These are phyloP conservation scores for Olivierus martensii DNA, from an alignment of 1,140 invertebrate species.

Conservation along the genomic window DNA sequence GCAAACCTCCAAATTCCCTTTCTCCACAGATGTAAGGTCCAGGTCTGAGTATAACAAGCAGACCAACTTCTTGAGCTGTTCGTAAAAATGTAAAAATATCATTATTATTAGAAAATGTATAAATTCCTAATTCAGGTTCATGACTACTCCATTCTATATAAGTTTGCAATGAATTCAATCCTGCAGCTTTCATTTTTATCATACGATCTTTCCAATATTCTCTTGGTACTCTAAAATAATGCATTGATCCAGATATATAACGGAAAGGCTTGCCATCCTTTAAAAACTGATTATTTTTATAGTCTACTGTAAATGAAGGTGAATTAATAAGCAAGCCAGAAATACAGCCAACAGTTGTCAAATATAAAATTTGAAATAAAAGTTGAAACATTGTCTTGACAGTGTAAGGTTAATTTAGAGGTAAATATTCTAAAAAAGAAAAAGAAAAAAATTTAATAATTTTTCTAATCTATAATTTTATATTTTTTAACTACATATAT, in stretches of 20 bases:
- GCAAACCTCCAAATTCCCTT: conserved; percentile 60
- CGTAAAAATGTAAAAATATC: conserved; percentile 65
- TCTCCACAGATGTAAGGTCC: conserved; percentile 90
- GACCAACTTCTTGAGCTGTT: conserved; percentile 58
- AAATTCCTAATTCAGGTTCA: conserved; percentile 53
- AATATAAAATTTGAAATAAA: too few relatives aligned
- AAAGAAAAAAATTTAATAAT: too few relatives aligned
- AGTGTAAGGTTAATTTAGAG: too few relatives aligned
- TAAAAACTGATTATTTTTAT: conserved; percentile 55
- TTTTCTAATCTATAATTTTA: too few relatives aligned
- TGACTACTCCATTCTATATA: conserved; percentile 90
- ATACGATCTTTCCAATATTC: conserved; percentile 72
- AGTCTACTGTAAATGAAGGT: conserved; percentile 44
- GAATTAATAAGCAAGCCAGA: too few relatives aligned
- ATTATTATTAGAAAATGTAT: conserved; percentile 56
- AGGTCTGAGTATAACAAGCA: conserved; percentile 68
- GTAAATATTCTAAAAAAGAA: too few relatives aligned
- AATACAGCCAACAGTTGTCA: too few relatives aligned
- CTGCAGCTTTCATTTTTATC: conserved; percentile 61
- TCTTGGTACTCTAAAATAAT: conserved; percentile 74
- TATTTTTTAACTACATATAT: too few relatives aligned
- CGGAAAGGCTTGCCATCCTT: conserved; percentile 66
- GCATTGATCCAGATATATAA: conserved; percentile 75
- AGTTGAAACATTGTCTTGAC: too few relatives aligned
- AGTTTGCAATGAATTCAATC: conserved; percentile 81